phyloP scores from a whole-genome alignment of 1,140 invertebrate species.

The Chlorops oryzae region DNA sequence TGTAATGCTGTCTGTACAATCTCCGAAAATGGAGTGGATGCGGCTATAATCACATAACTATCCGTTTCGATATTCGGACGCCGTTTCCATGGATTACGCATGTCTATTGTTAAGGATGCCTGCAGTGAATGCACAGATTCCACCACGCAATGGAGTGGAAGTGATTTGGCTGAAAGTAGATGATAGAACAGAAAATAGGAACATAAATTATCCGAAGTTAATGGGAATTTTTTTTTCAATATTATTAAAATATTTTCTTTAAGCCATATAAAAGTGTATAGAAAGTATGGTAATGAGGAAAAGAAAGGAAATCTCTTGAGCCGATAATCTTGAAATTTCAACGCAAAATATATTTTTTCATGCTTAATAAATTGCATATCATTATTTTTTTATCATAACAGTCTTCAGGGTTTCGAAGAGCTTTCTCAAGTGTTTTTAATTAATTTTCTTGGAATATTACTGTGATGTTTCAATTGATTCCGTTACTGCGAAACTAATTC shows the following conservation, averaged over 20 bases:
- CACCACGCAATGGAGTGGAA: constrained; percentile 88
- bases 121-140: constrained; percentile 66
- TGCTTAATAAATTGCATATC: constrained; percentile 1
- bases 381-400: constrained; percentile 1
- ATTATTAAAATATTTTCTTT: not conserved
- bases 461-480: too few species aligned
- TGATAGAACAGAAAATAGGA: constrained; percentile 4
- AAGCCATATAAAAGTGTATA: not conserved
- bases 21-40: constrained; percentile 79
- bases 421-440: too few species aligned
- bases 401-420: too few species aligned
- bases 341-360: not conserved
- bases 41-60: constrained; percentile 88
- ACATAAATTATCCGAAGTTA: not conserved
- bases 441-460: too few species aligned
- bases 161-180: constrained; percentile 68
- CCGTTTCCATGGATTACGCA: constrained; percentile 52
- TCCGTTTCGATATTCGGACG: constrained; percentile 75
- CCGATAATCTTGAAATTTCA: not conserved
- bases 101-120: constrained; percentile 49
- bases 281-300: too few species aligned
- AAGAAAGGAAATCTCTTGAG: constrained; percentile 8
- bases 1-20: constrained; percentile 71
- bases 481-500: too few species aligned
- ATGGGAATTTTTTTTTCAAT: not conserved